These are phyloP conservation scores for Morpho achilles DNA, from an alignment of 2,888 invertebrate species.

Conservation along the genomic window DNA sequence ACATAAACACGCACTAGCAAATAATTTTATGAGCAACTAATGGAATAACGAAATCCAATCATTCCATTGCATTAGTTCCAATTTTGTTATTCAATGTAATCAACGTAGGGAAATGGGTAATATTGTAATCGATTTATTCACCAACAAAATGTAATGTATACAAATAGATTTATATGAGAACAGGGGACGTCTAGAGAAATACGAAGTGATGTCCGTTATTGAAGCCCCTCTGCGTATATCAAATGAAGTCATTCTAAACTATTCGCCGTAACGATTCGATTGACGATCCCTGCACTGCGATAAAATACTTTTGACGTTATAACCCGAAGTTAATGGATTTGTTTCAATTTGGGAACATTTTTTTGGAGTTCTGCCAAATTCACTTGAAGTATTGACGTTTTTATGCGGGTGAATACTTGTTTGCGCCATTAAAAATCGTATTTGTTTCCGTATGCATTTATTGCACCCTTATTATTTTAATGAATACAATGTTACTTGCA, in stretches of 20 bases:
- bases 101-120: conserved; percentile 14
- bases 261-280: conserved; percentile 66
- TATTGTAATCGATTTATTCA: background rate
- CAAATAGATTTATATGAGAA: conserved; percentile 47
- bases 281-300: conserved; percentile 47
- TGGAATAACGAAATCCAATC: conserved; percentile 1
- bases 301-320: conserved; percentile 32
- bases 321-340: conserved; percentile 30
- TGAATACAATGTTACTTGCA: too few species aligned
- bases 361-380: conserved; percentile 29
- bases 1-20: too few species aligned
- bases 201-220: conserved; percentile 46
- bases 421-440: conserved; percentile 22
- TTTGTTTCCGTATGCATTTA: background rate
- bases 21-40: conserved; percentile 1
- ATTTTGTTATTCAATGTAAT: conserved; percentile 7
- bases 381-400: conserved; percentile 27
- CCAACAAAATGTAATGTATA: background rate
- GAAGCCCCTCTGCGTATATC: conserved; percentile 63
- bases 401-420: conserved; percentile 21
- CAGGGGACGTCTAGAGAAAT: conserved; percentile 41
- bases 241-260: conserved; percentile 75
- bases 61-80: conserved; percentile 11
- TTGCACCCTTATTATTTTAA: too few species aligned
- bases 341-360: conserved; percentile 29